Evolutionary conservation across 2,888 invertebrate species (phyloP).

Genomic region (Coleophora deauratella): DNA sequence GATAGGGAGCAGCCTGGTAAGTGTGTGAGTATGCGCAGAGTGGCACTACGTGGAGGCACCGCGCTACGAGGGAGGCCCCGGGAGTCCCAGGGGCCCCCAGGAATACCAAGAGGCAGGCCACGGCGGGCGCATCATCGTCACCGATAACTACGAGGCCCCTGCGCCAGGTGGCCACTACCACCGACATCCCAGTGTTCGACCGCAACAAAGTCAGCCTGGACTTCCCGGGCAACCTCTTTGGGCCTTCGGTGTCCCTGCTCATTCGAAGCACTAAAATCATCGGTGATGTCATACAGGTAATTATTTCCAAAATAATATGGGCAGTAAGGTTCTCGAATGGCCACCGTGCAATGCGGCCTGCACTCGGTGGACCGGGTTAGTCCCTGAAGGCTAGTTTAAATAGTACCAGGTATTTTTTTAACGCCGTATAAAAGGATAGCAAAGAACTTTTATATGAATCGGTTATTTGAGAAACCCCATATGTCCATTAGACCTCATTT

Average conservation of each 20-base stretch:
- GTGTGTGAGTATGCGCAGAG: constrained; percentile 25
- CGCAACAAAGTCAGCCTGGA: constrained; percentile 79
- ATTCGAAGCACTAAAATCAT: constrained; percentile 78
- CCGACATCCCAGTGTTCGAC: constrained; percentile 76
- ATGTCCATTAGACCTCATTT: too few species aligned
- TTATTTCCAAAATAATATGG: constrained; percentile 9
- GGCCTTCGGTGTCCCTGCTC: constrained; percentile 78
- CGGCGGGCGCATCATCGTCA: constrained; percentile 4
- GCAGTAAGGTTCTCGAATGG: too few species aligned
- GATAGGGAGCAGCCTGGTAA: constrained; percentile 7
- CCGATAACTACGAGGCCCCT: neutral
- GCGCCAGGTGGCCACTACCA: constrained; percentile 46
- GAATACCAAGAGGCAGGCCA: neutral
- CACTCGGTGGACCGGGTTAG: too few species aligned
- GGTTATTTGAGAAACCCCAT: too few species aligned
- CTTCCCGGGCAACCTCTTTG: constrained; percentile 78
- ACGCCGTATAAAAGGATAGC: too few species aligned
- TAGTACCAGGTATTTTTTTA: too few species aligned
- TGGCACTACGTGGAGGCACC: constrained; percentile 52
- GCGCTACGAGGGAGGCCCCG: constrained; percentile 9
- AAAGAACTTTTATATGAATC: too few species aligned
- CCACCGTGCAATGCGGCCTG: too few species aligned
- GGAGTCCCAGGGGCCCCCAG: constrained; percentile 18
- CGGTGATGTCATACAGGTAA: constrained; percentile 79
- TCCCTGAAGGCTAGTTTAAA: too few species aligned